These are phyloP conservation scores for Erythrolamprus reginae DNA, from an alignment of 2,113 vertebrate genomes.

Conservation along the genomic window DNA sequence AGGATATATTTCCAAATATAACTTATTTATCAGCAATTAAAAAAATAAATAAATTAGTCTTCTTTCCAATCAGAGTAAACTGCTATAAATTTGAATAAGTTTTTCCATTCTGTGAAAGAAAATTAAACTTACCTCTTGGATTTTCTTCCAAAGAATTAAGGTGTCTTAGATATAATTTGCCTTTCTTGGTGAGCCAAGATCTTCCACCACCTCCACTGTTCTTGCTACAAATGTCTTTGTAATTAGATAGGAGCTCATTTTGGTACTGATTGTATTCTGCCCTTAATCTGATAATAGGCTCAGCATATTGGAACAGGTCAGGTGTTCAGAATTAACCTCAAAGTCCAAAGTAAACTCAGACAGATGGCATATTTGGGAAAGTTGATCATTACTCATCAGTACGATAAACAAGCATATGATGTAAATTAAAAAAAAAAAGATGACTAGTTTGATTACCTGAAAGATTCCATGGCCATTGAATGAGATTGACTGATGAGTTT, in stretches of 20 bases:
- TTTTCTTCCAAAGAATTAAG: background rate
- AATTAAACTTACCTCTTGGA: conserved; percentile 37
- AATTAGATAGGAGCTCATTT: background rate
- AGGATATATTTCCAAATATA: background rate
- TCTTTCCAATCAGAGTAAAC: background rate
- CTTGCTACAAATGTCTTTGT: background rate
- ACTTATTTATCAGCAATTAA: background rate
- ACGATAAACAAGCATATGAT: background rate
- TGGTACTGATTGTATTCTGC: conserved; percentile 50
- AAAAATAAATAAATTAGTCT: background rate
- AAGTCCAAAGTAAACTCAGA: background rate
- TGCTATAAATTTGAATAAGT: background rate
- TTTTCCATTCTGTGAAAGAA: background rate
- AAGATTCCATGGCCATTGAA: background rate
- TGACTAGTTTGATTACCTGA: background rate
- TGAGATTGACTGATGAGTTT: background rate
- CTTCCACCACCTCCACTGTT: background rate
- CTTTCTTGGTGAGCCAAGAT: background rate
- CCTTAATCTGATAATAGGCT: conserved; percentile 62
- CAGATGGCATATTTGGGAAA: conserved; percentile 10
- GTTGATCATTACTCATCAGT: background rate
- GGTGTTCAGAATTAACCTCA: conserved; percentile 55
- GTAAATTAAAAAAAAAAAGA: background rate
- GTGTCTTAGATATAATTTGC: conserved; percentile 5
- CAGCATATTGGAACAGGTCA: conserved; percentile 52